A percentile compares a stretch with the other conserved stretches of the same genome.
Evolutionary conservation across 2,113 vertebrate genomes (phyloP).

Genomic region (Riparia riparia): DNA sequence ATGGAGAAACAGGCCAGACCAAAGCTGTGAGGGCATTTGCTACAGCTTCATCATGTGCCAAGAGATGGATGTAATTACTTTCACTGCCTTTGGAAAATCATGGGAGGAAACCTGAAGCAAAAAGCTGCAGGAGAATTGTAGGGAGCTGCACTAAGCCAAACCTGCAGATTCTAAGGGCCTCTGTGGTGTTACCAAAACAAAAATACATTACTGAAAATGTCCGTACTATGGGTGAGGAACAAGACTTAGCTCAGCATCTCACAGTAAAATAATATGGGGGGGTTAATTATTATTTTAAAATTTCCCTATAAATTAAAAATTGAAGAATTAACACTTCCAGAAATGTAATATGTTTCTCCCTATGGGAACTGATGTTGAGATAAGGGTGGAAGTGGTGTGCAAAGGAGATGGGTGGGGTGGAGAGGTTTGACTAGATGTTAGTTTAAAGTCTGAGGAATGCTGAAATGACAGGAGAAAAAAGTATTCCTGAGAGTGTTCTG

Average conservation of each 20-base stretch:
- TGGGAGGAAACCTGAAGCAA: not conserved
- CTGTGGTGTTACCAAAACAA: not conserved
- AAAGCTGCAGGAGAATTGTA: not conserved
- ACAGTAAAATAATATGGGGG: not conserved
- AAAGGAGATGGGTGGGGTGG: not conserved
- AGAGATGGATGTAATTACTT: not conserved
- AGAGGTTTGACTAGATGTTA: not conserved
- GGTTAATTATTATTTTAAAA: not conserved
- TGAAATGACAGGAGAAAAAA: not conserved
- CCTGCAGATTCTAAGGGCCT: not conserved
- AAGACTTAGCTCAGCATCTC: conserved; percentile 9
- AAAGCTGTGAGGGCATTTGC: not conserved
- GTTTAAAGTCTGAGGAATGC: not conserved
- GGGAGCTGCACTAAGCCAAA: not conserved
- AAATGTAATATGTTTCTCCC: not conserved
- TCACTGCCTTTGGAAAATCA: not conserved
- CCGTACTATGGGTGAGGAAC: not conserved
- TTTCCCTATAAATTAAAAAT: not conserved
- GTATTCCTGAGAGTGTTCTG: not conserved
- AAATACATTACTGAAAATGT: not conserved
- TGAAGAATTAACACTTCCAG: not conserved
- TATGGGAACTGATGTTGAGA: not conserved
- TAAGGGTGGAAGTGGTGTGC: not conserved
- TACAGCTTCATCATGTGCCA: not conserved
- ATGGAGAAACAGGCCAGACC: not conserved